These are phyloP conservation scores for Ridgeia piscesae DNA, from an alignment of 1,140 invertebrate genomes.

Conservation along the genomic window DNA sequence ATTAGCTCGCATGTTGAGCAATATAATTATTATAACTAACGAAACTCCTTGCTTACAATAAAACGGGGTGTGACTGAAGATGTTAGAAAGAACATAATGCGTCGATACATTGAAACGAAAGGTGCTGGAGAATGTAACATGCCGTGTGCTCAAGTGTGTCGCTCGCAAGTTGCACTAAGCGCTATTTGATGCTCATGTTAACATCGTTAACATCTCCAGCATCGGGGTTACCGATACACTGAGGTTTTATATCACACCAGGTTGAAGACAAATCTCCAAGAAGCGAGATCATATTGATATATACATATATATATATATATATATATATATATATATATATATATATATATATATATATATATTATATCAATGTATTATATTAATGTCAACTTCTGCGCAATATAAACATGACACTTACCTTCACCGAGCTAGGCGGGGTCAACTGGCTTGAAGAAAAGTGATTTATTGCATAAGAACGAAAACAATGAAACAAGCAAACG, in stretches of 20 bases:
- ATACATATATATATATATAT: background rate
- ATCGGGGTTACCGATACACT: background rate
- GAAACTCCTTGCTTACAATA: background rate
- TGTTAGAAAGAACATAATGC: background rate
- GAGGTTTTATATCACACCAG: background rate
- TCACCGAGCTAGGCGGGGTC: background rate
- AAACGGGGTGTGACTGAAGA: background rate
- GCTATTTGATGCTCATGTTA: background rate
- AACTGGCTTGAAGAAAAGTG: background rate
- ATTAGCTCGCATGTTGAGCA: background rate
- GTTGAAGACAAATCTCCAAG: background rate
- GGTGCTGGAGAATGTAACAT: background rate
- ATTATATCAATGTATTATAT: background rate
- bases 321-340: background rate
- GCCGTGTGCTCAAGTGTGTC: background rate
- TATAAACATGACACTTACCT: background rate
- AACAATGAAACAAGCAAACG: background rate
- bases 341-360: background rate
- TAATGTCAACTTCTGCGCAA: background rate
- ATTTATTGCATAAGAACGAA: background rate
- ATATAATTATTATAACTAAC: background rate
- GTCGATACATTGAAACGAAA: background rate
- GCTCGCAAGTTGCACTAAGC: background rate
- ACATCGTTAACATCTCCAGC: background rate
- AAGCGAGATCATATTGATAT: background rate